These are phyloP conservation scores for Peromyscus nudipes DNA, from an alignment of 2,797 vertebrate species.

Conservation along the genomic window DNA sequence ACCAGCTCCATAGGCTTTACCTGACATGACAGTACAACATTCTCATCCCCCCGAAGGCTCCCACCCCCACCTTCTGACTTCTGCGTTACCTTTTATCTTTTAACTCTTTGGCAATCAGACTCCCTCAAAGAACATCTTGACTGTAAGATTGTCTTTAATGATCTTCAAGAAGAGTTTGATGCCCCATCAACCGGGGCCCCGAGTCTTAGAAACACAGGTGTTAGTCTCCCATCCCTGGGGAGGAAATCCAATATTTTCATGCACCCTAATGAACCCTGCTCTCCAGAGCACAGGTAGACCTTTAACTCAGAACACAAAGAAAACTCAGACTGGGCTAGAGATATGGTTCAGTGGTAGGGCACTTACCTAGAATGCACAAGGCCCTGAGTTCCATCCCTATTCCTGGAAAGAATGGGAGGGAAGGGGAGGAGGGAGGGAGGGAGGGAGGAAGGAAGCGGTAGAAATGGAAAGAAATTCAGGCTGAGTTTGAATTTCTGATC, in stretches of 20 bases:
- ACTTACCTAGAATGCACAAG: not conserved
- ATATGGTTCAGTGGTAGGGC: not conserved
- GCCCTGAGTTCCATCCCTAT: not conserved
- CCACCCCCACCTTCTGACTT: not conserved
- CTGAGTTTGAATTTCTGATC: not conserved
- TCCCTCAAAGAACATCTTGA: not conserved
- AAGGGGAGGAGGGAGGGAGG: accelerated
- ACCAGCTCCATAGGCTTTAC: too few species aligned
- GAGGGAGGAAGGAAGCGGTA: too few species aligned
- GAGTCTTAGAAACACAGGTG: conserved; percentile 7
- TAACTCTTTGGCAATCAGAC: not conserved
- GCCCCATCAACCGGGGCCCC: not conserved
- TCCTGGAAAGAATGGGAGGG: not conserved
- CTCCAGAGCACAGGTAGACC: not conserved
- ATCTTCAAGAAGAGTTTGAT: conserved; percentile 36
- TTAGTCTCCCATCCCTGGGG: not conserved
- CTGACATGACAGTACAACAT: accelerated
- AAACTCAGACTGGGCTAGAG: not conserved
- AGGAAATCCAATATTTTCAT: conserved; percentile 12
- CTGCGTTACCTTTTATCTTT: not conserved
- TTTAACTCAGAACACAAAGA: not conserved
- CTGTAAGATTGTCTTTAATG: not conserved
- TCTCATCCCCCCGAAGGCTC: accelerated
- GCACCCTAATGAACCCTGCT: not conserved
- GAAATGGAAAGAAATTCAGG: not conserved